These are phyloP conservation scores for Eupithecia exiguata DNA, from an alignment of 2,888 invertebrate genomes.

Conservation along the genomic window DNA sequence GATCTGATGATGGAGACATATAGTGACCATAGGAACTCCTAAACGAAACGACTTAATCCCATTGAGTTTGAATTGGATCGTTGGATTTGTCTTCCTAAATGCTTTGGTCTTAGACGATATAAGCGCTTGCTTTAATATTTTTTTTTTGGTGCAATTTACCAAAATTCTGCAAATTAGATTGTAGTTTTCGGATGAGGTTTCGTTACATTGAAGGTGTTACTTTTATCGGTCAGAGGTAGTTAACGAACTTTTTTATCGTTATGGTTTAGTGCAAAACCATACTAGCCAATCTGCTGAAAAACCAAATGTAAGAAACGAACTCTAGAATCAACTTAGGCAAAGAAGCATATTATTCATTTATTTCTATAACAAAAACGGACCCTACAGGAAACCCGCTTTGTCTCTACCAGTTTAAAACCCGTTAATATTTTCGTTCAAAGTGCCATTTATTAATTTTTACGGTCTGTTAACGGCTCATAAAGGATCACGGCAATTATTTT, in stretches of 20 bases:
- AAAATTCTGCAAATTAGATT: background rate
- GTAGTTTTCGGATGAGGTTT: background rate
- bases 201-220: background rate
- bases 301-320: background rate
- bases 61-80: no score
- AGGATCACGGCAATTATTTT: slow-evolving; percentile 52
- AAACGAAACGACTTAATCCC: no score
- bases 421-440: slow-evolving; percentile 39
- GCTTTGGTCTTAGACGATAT: no score
- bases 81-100: no score
- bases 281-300: background rate
- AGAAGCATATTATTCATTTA: slow-evolving; percentile 3
- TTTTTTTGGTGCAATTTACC: background rate
- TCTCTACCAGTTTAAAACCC: slow-evolving; percentile 30
- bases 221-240: background rate
- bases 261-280: background rate
- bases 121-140: no score
- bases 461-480: slow-evolving; percentile 46
- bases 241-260: background rate
- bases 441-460: slow-evolving; percentile 44
- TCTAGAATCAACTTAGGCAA: background rate
- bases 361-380: background rate
- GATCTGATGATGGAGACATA: no score
- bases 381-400: slow-evolving; percentile 5
- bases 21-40: no score